phyloP scores from a whole-genome alignment of 2,888 invertebrate genomes.

The Cyrtodaria siliqua region DNA sequence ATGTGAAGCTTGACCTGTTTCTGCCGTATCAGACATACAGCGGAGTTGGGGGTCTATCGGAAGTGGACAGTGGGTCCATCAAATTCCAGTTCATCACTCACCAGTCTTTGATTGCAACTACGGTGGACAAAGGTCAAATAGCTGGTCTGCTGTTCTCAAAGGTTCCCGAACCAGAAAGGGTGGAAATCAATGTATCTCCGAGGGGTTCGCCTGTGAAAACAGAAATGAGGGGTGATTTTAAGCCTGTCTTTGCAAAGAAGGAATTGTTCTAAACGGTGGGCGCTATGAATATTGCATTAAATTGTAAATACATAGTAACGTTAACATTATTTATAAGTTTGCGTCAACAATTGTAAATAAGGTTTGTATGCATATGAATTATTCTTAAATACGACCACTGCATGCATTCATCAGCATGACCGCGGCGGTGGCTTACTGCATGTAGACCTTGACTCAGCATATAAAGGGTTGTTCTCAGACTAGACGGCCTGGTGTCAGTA shows the following conservation, averaged over 20 bases:
- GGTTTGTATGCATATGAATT: no score
- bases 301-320: no score
- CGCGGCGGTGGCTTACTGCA: no score
- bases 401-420: no score
- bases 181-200: conserved; percentile 47
- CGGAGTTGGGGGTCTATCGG: conserved; percentile 46
- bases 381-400: no score
- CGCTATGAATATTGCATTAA: no score
- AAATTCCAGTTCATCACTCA: conserved; percentile 57
- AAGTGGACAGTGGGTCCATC: conserved; percentile 56
- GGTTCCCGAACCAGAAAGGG: conserved; percentile 49
- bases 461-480: no score
- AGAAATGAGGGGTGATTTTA: conserved; percentile 29
- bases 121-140: conserved; percentile 58
- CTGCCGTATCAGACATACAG: conserved; percentile 60
- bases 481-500: no score
- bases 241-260: conserved; percentile 29
- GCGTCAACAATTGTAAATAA: no score
- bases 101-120: conserved; percentile 59
- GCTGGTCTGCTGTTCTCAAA: conserved; percentile 61
- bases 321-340: no score
- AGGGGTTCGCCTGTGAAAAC: conserved; percentile 56
- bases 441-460: no score
- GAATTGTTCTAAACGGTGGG: conserved; percentile 15
- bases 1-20: conserved; percentile 60